Evolutionary conservation across 2,113 vertebrate species (phyloP), one percentile per base, ranked within the genome.

Genomic region (Anhinga rufa): DNA sequence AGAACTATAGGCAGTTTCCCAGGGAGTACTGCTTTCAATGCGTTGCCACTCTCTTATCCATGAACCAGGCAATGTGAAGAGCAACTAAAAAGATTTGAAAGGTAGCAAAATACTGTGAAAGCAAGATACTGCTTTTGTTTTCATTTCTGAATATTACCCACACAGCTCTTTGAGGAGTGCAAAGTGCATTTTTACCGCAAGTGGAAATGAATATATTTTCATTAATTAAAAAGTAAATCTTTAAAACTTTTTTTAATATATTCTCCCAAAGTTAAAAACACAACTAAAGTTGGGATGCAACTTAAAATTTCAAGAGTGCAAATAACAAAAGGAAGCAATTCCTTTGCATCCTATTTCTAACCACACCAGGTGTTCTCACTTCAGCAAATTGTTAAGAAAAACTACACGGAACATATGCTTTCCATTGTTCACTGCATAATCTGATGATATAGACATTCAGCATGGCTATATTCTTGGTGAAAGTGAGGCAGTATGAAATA

Each of bases 351-450:
- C 88, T 87, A 78, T 94, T 88, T 74, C 87, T 70, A 77, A 38
- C 89, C 29, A 5, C 17, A 83, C 91, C 97, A 98, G 98, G 95
- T 98, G 97, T 97, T 98, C 93, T 62, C 87, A 74, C 84, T 86
- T 91, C 95, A 96, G 92, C 85, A 97, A 97, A 96, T 69, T 82
- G 87, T 93, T 96, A 64, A 82, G 72, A 66, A 96, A 94, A 96
- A 66, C 79, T 72, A 84, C 93, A 95, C 22, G 94, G 74, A 97
- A 92, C 97, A 97, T 96, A 97, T 98, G 97, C 68, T 98, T 97
- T 76, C 82, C 79, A 78, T 86, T 96, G 95, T 91, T 97, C 1
- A 3, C 77, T 70, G 89, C 88, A 94, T 95, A 92, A 97, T 88
- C 91, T 69, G 70, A 57, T 85, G 78, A 90, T 89, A 42, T 9